Evolutionary conservation across 2,888 invertebrate species (phyloP).

Genomic region (Drosophila setosimentum): DNA sequence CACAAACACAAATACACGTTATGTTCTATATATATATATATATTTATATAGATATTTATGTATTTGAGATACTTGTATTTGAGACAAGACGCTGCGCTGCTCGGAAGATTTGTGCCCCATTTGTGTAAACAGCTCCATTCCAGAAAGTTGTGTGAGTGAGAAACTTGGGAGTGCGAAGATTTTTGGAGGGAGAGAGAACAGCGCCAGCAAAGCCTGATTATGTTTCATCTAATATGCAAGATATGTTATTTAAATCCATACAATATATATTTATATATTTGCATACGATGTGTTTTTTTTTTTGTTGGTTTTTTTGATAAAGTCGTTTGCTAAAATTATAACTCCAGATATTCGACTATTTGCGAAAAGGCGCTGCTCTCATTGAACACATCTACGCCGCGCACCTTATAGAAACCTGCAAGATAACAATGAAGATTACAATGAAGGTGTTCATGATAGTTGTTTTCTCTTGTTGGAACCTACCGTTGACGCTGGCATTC

Average conservation of each 20-base stretch:
- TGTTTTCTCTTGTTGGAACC: conserved; percentile 1
- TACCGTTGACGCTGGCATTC: conserved; percentile 76
- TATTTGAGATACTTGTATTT: conserved; percentile 62
- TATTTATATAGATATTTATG: conserved; percentile 66
- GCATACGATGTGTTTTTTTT: not conserved
- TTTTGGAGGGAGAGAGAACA: conserved; percentile 20
- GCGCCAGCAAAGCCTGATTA: conserved; percentile 67
- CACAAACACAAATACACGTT: conserved; percentile 50
- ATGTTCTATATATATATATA: conserved; percentile 55
- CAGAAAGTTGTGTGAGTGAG: conserved; percentile 38
- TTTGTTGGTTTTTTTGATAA: conserved; percentile 14
- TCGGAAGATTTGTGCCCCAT: conserved; percentile 64
- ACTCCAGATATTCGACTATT: conserved; percentile 74
- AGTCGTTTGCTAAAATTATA: conserved; percentile 58
- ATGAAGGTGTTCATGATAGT: not conserved
- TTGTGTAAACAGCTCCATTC: conserved; percentile 55
- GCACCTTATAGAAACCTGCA: conserved; percentile 83
- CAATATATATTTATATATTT: conserved; percentile 34
- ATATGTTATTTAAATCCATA: conserved; percentile 55
- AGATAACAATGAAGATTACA: not conserved
- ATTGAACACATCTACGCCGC: conserved; percentile 82
- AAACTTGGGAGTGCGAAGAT: conserved; percentile 11
- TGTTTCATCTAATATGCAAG: conserved; percentile 59
- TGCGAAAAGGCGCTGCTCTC: conserved; percentile 80
- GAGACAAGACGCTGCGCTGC: conserved; percentile 54